Base-by-base conservation (phyloP, 64 coral and sea anemone species). In the Stylophora pistillata region DNA sequence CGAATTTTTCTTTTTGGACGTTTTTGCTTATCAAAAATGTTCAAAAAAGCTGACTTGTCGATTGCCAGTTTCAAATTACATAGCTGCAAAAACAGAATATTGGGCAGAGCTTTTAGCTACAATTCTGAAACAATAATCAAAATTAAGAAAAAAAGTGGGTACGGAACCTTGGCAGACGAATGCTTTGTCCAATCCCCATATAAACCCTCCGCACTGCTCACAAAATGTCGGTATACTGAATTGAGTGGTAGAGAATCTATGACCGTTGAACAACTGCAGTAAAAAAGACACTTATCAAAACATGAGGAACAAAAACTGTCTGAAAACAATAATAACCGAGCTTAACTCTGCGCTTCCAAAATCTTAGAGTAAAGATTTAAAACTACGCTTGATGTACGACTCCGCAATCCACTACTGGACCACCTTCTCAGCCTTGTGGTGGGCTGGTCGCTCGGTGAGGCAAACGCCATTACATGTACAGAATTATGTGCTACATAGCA, bases 211-310 rank as follows among this genome's bases (percentile, higher is more conserved):
- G 68, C 97, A 99, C 17, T 99, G 93, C 53, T 99, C 97, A 87
- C 97, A 99, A 54, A 95, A 99, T 2, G 97, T 99, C 53, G 94
- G 90, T 17, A 99, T 99, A 74, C 93, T 99, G 30, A 99, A 99
- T 27, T 95, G 93, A 1, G 93, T 90, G 6, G 95, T 88, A 21
- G 87, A 78, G 54, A 95, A 99, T 32, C 77, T 95, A 64, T 99
- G 97, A 13, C 88, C 87, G 23, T 92, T 92, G 78, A 93, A 91
- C 66, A 87, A 58, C 93, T 95, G 74, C 65, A 73, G 21, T 87
- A 15, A 83, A 58, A 81, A 74, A 69, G 18, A 53, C 58, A 26
- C 20, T 47, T 47, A 47, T 47, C 37, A 47, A 47, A 47, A 47
- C 37, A 47, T 47, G 37, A 4, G 37, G 37, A 47, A 47, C 37